These are phyloP conservation scores for Lasioglossum baleicum DNA, from an alignment of 1,140 invertebrate genomes.

Conservation along the genomic window DNA sequence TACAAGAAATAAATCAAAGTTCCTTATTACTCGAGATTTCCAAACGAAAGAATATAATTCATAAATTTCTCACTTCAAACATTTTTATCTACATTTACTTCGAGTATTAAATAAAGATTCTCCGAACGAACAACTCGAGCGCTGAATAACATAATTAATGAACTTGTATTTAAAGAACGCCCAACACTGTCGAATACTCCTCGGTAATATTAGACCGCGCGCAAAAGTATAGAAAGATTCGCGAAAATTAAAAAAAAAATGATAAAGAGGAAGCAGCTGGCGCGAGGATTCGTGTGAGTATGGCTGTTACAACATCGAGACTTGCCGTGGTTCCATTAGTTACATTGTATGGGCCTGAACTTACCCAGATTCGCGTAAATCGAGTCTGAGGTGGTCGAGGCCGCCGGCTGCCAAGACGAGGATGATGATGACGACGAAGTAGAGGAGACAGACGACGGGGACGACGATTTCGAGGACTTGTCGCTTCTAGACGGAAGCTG, in stretches of 20 bases:
- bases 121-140: too few relatives aligned
- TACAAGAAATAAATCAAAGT: too few relatives aligned
- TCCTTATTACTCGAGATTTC: too few relatives aligned
- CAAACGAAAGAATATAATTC: too few relatives aligned
- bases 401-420: conserved; percentile 76
- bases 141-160: too few relatives aligned
- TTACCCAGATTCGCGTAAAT: conserved; percentile 90
- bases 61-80: too few relatives aligned
- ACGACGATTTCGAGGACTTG: conserved; percentile 68
- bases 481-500: conserved; percentile 65
- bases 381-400: conserved; percentile 82
- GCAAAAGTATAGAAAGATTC: conserved; percentile 7
- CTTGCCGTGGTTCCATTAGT: conserved; percentile 69
- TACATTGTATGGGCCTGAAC: conserved; percentile 80
- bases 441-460: conserved; percentile 71
- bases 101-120: too few relatives aligned
- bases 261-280: conserved; percentile 60
- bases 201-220: background rate
- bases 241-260: background rate
- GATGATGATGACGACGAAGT: conserved; percentile 71
- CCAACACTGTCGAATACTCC: too few relatives aligned
- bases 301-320: conserved; percentile 72
- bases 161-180: too few relatives aligned
- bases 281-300: conserved; percentile 77
- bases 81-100: too few relatives aligned